A percentile compares a stretch with the other conserved stretches of the same genome.
Evolutionary conservation across 2,888 invertebrate genomes (phyloP).

Genomic region (Fragum sueziense): DNA sequence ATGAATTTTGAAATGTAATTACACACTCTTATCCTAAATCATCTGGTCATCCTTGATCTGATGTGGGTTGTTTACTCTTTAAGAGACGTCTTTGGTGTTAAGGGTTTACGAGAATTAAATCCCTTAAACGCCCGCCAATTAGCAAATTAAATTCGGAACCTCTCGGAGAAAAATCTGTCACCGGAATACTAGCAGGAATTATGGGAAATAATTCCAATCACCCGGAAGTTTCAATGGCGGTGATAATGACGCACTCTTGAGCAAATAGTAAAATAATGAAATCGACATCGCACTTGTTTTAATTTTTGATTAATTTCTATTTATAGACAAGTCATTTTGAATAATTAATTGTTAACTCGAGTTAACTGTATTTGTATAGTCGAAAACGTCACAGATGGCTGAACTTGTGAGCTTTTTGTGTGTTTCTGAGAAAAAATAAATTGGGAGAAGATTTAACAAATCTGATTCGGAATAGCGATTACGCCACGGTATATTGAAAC

Average conservation of each 20-base stretch:
- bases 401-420: no score
- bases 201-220: constrained; percentile 15
- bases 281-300: constrained; percentile 37
- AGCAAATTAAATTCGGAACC: constrained; percentile 15
- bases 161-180: constrained; percentile 17
- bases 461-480: no score
- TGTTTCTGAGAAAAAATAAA: no score
- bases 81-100: not conserved
- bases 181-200: constrained; percentile 4
- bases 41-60: no score
- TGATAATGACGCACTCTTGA: constrained; percentile 46
- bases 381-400: constrained; percentile 22
- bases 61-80: no score
- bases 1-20: no score
- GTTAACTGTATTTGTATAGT: constrained; percentile 6
- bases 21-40: no score
- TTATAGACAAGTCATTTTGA: constrained; percentile 34
- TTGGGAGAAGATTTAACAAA: no score
- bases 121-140: not conserved
- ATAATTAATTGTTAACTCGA: constrained; percentile 39
- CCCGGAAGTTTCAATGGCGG: constrained; percentile 6
- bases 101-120: not conserved
- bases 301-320: constrained; percentile 59
- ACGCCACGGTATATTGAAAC: no score
- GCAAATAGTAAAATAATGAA: constrained; percentile 59